phyloP scores from a whole-genome alignment of 2,797 vertebrate genomes.

The Sebastes hubbsi region DNA sequence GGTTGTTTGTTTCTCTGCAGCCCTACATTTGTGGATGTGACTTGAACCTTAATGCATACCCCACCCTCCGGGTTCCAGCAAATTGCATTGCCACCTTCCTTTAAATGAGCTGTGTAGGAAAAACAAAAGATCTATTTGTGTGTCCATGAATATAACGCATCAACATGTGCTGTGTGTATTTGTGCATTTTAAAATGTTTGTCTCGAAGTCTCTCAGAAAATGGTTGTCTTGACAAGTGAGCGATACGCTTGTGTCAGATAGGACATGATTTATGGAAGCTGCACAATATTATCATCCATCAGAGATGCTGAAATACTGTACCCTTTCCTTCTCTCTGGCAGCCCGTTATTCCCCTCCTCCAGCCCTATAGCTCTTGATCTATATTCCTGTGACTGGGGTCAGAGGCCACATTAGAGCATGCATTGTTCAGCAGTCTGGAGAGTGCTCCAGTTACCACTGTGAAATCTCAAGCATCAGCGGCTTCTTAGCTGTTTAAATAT shows the following conservation, averaged over 20 bases:
- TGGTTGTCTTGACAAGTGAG: slow-evolving; percentile 52
- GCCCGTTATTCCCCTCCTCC: slow-evolving; percentile 33
- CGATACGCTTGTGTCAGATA: slow-evolving; percentile 42
- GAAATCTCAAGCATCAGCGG: slow-evolving; percentile 66
- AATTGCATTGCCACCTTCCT: slow-evolving; percentile 28
- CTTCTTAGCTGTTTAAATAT: slow-evolving; percentile 66
- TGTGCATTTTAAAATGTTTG: slow-evolving; percentile 17
- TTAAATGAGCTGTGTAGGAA: slow-evolving; percentile 3
- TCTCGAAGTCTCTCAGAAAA: slow-evolving; percentile 38
- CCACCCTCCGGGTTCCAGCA: slow-evolving; percentile 2
- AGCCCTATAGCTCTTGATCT: slow-evolving; percentile 52
- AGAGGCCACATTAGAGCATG: slow-evolving; percentile 67
- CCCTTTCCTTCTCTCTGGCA: slow-evolving; percentile 5
- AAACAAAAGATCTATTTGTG: slow-evolving; percentile 15
- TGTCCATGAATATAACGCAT: not conserved
- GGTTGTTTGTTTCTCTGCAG: slow-evolving; percentile 15
- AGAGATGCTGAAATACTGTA: slow-evolving; percentile 45
- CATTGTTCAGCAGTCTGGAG: slow-evolving; percentile 67
- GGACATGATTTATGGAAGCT: slow-evolving; percentile 55
- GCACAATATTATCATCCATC: slow-evolving; percentile 52
- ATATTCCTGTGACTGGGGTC: slow-evolving; percentile 63
- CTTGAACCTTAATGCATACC: slow-evolving; percentile 13
- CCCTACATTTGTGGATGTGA: slow-evolving; percentile 21
- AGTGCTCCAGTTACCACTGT: slow-evolving; percentile 72
- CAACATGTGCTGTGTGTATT: slow-evolving; percentile 3